Evolutionary conservation across 2,797 vertebrate species (phyloP), one percentile per base, ranked within the genome.

Genomic region (Phaenicophaeus curvirostris): DNA sequence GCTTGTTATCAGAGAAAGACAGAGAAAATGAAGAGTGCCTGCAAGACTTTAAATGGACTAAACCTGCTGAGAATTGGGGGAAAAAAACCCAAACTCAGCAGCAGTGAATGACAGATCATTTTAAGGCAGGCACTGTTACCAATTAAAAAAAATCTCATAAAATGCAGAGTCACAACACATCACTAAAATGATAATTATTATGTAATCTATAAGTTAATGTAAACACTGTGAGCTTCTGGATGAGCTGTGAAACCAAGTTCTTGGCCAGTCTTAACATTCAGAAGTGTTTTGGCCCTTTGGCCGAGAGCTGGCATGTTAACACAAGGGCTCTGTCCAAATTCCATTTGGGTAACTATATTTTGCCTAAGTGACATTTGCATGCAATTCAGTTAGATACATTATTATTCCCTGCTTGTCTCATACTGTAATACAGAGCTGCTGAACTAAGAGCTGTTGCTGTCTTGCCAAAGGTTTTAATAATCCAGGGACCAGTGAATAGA

Each of bases 241-340:
- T 50, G n/a, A 95, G 65, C 35, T 92, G n/a, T 81, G 88, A 94
- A 94, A 85, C 30, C 37, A 67, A 79, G n/a, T 41, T 91, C 30
- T 94, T 94, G 74, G 67, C 73, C 12, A 37, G 30, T 77, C 30
- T 93, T 68, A 77, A 27, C 33, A 71, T 91, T 58, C 74, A 76
- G 41, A 88, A 95, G 37, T 71, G 48, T 21, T 84, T 79, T 80
- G 68, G 25, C 58, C 33, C 25, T 66, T 85, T 30, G 63, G 30
- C 44, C 17, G 62, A 59, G 46, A 86, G 44, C 23, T 93, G 39
- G n/a, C 46, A 28, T 94, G 73, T 85, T 93, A 92, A 83, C 68
- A 69, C 0, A 0, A 80, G 13, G 25, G 24, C 7, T 81, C 67
- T 71, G 37, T 67, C 69, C 79, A 88, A 90, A 79, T 90, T 79